Evolutionary conservation across 1,140 invertebrate species (phyloP).

Genomic region (honey bee (Apis mellifera)): DNA sequence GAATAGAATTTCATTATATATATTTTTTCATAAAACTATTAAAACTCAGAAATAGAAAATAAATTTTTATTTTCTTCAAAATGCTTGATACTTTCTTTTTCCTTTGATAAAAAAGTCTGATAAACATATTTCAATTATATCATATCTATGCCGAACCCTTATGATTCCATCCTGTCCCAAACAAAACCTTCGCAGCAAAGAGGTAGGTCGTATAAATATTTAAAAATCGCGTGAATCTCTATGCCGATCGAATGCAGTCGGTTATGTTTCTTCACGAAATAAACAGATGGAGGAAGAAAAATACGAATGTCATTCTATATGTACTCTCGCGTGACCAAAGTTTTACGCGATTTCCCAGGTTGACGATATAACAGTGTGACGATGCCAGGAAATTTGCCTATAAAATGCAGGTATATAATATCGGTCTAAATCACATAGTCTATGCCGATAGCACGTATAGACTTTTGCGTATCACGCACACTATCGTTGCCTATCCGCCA

Average conservation of each 20-base stretch:
- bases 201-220: neutral
- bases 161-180: neutral
- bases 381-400: conserved; percentile 51
- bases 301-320: neutral
- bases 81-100: no score
- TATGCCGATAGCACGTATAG: conserved; percentile 20
- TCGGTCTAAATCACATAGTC: conserved; percentile 36
- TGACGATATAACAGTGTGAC: conserved; percentile 14
- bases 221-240: conserved; percentile 11
- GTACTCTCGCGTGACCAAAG: conserved; percentile 28
- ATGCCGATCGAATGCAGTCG: neutral
- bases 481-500: neutral
- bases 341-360: conserved; percentile 5
- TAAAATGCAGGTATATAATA: conserved; percentile 35
- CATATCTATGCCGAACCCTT: neutral
- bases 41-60: no score
- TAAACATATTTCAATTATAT: no score
- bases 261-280: neutral
- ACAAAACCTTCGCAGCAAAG: neutral
- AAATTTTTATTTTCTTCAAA: no score
- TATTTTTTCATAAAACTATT: no score
- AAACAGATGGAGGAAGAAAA: neutral
- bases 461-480: neutral
- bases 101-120: no score
- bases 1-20: no score